Evolutionary conservation across 1,140 invertebrate species (phyloP).

Genomic region (Conus ventricosus): DNA sequence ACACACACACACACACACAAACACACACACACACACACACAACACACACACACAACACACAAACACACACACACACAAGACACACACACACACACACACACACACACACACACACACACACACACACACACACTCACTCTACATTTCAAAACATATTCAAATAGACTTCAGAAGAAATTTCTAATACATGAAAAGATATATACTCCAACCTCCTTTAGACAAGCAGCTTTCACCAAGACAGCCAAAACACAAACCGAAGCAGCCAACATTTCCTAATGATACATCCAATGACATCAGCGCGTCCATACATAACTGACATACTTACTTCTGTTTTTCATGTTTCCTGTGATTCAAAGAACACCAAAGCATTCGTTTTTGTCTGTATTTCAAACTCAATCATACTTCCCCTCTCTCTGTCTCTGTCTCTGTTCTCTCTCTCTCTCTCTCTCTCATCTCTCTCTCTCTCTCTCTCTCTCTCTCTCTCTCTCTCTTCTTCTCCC

Average conservation of each 20-base stretch:
- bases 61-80: background rate
- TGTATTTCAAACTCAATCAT: no score
- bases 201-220: background rate
- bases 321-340: background rate
- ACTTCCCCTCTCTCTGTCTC: no score
- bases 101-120: background rate
- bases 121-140: background rate
- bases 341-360: background rate
- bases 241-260: background rate
- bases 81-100: background rate
- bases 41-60: conserved; percentile 10
- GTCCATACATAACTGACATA: background rate
- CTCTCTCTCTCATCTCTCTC: background rate
- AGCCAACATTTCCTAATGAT: background rate
- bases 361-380: background rate
- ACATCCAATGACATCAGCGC: background rate
- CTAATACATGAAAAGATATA: background rate
- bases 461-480: background rate
- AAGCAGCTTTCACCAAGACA: background rate
- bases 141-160: background rate
- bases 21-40: background rate
- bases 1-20: conserved; percentile 10
- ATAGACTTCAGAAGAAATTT: background rate
- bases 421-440: background rate
- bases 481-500: background rate